Evolutionary conservation across 2,888 invertebrate genomes (phyloP).

Genomic region (Hydroisotoma schaefferi): DNA sequence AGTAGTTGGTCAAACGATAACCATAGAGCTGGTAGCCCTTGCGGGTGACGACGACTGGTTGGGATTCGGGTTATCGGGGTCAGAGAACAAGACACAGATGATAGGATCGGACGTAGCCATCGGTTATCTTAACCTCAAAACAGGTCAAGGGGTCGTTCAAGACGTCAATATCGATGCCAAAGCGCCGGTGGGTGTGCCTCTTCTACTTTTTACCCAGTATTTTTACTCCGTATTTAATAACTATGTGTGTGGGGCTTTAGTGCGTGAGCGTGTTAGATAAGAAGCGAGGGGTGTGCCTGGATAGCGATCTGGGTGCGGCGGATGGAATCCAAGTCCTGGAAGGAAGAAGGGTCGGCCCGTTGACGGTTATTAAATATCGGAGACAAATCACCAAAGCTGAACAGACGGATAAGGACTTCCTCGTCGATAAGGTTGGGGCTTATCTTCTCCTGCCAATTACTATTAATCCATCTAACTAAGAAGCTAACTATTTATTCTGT

Average conservation of each 20-base stretch:
- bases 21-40: constrained; percentile 76
- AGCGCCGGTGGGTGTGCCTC: constrained; percentile 65
- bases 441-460: constrained; percentile 66
- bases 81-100: constrained; percentile 68
- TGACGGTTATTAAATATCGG: constrained; percentile 74
- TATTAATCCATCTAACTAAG: too few relatives aligned
- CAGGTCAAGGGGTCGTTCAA: constrained; percentile 63
- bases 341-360: constrained; percentile 58
- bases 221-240: not conserved
- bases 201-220: constrained; percentile 13
- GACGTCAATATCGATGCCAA: constrained; percentile 83
- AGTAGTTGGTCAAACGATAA: constrained; percentile 81
- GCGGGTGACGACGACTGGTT: constrained; percentile 76
- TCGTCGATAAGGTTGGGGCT: constrained; percentile 14
- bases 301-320: constrained; percentile 73
- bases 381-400: constrained; percentile 62
- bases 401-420: constrained; percentile 35
- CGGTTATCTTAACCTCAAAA: constrained; percentile 62
- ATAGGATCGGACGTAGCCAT: constrained; percentile 79
- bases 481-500: not conserved
- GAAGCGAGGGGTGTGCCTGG: constrained; percentile 75
- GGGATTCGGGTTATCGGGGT: constrained; percentile 83
- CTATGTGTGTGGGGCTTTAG: too few relatives aligned
- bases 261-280: constrained; percentile 62
- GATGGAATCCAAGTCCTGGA: constrained; percentile 67